These are phyloP conservation scores for Smittia sp. DNA, from an alignment of 2,888 invertebrate species.

Conservation along the genomic window DNA sequence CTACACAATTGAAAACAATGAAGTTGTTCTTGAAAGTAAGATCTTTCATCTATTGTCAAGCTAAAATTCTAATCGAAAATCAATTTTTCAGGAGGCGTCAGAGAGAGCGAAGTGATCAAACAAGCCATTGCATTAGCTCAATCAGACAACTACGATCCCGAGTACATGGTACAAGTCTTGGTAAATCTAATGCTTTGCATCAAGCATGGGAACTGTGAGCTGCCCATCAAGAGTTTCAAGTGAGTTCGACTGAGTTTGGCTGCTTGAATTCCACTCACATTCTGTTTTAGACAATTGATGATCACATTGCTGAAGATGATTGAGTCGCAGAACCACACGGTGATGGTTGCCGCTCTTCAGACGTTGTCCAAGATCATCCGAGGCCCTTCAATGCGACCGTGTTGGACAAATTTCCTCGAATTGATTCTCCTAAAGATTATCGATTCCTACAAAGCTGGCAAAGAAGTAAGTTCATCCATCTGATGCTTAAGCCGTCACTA, in stretches of 20 bases:
- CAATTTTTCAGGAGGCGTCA: constrained; percentile 47
- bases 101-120: constrained; percentile 55
- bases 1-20: constrained; percentile 57
- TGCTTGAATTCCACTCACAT: not conserved
- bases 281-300: constrained; percentile 61
- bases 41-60: not conserved
- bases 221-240: constrained; percentile 57
- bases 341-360: constrained; percentile 73
- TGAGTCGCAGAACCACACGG: constrained; percentile 56
- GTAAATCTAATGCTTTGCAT: constrained; percentile 55
- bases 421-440: constrained; percentile 85
- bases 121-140: constrained; percentile 49
- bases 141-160: constrained; percentile 48
- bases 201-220: constrained; percentile 55
- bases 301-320: constrained; percentile 76
- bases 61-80: not conserved
- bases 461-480: constrained; percentile 56
- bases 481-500: too few relatives aligned
- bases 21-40: constrained; percentile 60
- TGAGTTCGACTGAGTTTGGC: constrained; percentile 45
- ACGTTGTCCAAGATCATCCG: constrained; percentile 83
- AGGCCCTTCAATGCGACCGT: constrained; percentile 68
- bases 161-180: constrained; percentile 52
- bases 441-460: constrained; percentile 75
- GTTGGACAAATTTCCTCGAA: constrained; percentile 87